Evolutionary conservation across 92 coral and sea anemone species (phyloP).

Genomic region (Umimayanthus kanabou): DNA sequence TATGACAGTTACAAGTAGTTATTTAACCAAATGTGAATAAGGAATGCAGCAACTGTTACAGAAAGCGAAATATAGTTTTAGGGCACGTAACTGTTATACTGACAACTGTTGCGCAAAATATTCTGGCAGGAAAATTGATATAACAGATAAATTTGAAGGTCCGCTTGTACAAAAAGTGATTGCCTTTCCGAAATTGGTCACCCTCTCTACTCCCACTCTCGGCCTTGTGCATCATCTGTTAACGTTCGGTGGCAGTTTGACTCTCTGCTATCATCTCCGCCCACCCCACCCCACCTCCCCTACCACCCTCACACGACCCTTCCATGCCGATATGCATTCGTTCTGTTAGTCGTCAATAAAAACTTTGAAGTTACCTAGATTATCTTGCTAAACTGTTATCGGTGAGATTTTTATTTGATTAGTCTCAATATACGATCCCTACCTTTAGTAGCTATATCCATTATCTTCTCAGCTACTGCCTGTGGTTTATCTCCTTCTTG

Average conservation of each 20-base stretch:
- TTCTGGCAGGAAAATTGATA: too few species aligned
- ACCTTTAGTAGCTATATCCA: constrained; percentile 69
- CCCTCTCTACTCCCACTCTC: too few species aligned
- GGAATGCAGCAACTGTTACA: too few species aligned
- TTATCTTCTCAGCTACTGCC: constrained; percentile 57
- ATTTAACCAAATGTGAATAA: not conserved
- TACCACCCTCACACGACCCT: not conserved
- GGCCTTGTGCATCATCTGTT: too few species aligned
- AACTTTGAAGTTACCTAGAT: too few species aligned
- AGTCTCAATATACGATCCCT: not conserved
- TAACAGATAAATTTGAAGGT: too few species aligned
- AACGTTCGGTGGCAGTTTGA: not conserved
- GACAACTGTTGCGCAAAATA: too few species aligned
- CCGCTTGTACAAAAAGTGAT: too few species aligned
- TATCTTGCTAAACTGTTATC: too few species aligned
- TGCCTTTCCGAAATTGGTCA: too few species aligned
- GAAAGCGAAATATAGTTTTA: too few species aligned
- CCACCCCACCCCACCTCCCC: not conserved
- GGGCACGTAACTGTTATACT: too few species aligned
- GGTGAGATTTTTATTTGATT: not conserved
- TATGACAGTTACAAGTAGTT: not conserved
- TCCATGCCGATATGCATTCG: not conserved
- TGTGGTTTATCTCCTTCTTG: constrained; percentile 60
- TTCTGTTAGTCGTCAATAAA: not conserved
- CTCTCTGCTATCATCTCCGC: not conserved